Evolutionary conservation across 2,888 invertebrate species (phyloP), one percentile per base, ranked within the genome.

Genomic region (Netelia inedita): DNA sequence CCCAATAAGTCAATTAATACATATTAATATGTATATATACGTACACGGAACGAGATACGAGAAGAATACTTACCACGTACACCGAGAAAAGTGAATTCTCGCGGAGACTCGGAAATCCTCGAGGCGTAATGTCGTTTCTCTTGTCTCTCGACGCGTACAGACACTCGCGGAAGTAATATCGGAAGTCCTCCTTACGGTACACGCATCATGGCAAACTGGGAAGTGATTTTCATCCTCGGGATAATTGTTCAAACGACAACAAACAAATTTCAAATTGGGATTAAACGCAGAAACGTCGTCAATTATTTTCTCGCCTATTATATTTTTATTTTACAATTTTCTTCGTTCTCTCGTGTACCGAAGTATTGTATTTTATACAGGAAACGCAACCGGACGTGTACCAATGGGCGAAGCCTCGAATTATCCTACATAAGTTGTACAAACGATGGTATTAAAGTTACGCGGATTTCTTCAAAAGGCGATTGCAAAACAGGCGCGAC

Each of bases 81-180:
- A 21, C 46, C 19, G 59, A 80, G 71, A 80, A 83, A 83, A 83
- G 80, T 80, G 75, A 80, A 80, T 83, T 83, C 72, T 80, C 46
- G 43, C n/a, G 53, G 65, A 28, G 41, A 63, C 28, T 53, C 71
- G 43, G 61, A 71, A 79, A 41, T 43, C 75, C 71, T 41, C 21
- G 28, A 35, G 79, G 57, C 74, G 35, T 19, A 50, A n/a, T 57
- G 43, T 57, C 8, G 3, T 53, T 43, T 50, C 23, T 35, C 41
- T 28, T 16, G 28, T 16, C 41, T 23, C 23, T 28, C 14, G 43
- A 65, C 55, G 41, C 16, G 16, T 8, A 23, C 21, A 16, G 14
- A 57, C 35, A 35, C 6, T 57, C 41, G 71, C 76, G 76, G 82
- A 82, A 81, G 81, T 71, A 53, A 72, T 53, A 72, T 72, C 71